Base-by-base conservation (phyloP, 2,888 invertebrate genomes). In the Gastracanthus pulcherrimus region DNA sequence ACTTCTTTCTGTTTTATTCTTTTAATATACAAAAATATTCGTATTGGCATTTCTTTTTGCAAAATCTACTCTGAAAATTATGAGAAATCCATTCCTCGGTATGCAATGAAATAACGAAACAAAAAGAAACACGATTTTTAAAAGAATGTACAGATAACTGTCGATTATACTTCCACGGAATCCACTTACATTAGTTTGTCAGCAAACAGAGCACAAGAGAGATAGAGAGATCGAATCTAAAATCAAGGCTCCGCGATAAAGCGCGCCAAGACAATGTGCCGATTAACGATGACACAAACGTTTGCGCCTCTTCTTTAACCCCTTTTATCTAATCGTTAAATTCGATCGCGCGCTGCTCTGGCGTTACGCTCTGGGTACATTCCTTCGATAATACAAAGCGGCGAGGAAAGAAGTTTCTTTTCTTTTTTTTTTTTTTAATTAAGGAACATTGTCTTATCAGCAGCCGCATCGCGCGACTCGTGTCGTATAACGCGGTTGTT, bases 221-320 rank as follows among this genome's bases (percentile, higher is more conserved):
- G n/a, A n/a, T 0, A 41, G 2, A 11, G 38, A 55, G 36, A 38
- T 76, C 31, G 45, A 58, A 69, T 70, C 36, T 45, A 36, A 48
- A 41, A 36, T 62, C 60, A 77, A 76, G 55, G 60, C 29, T 77
- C 1, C 2, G 29, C 5, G 45, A 62, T 70, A 45, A 77, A 62
- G 34, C 3, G n/a, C 34, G 23, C 38, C 16, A n/a, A 76, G 41
- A 67, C 51, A 66, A 38, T 58, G 58, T 13, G 29, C 26, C 55
- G 45, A 58, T 58, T 41, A 69, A 9, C 38, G 23, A 64, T 26
- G 23, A 48, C 0, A 64, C n/a, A 23, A n/a, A n/a, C n/a, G n/a
- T 45, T 36, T 19, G n/a, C 62, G 36, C 66, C n/a, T n/a, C n/a
- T n/a, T n/a, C n/a, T n/a, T n/a, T n/a, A n/a, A n/a, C n/a, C n/a